Evolutionary conservation across 2,797 vertebrate species (phyloP), one percentile per base, ranked within the genome.

Genomic region (Pseudotriccus pelzelni): DNA sequence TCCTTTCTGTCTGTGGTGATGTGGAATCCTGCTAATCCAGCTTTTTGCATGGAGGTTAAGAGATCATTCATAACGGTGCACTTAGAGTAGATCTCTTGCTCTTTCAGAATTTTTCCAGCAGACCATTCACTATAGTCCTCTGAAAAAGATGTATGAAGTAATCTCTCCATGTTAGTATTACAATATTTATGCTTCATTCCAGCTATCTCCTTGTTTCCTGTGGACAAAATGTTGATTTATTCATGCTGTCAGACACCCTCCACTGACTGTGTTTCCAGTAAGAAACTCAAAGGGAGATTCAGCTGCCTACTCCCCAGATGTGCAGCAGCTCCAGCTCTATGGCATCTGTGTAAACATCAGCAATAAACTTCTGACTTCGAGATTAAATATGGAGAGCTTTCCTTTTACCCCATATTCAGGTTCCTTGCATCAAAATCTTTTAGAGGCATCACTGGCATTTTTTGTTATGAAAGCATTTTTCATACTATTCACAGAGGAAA

Each of bases 261-360:
- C 73, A 93, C 75, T 60, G 66, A 67, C 72, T 37, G 4, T 43
- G 52, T 90, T 97, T 97, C 91, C 93, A 94, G 89, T 58, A 92
- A 96, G 81, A 96, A 89, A 82, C 30, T 94, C 58, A 66, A 92
- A 87, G 72, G 79, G 79, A 96, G 75, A 41, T 90, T 94, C 77
- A 96, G 62, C 83, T 23, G 13, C 62, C 85, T 84, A 95, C 83
- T 89, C 58, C 87, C 91, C 94, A 94, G 79, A 79, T 96, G 94
- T 89, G 82, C 85, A 74, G 78, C 72, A 67, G 87, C 83, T 91
- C 89, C 92, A 91, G 81, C 72, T 82, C 90, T 89, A 60, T 55
- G 79, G 91, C 90, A 97, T 97, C 96, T 97, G 88, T 92, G 81
- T 96, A 97, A 97, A 97, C 84, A 97, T 79, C 83, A 94, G 81